Evolutionary conservation across 2,888 invertebrate species (phyloP).

Genomic region (Stenichneumon culpator): DNA sequence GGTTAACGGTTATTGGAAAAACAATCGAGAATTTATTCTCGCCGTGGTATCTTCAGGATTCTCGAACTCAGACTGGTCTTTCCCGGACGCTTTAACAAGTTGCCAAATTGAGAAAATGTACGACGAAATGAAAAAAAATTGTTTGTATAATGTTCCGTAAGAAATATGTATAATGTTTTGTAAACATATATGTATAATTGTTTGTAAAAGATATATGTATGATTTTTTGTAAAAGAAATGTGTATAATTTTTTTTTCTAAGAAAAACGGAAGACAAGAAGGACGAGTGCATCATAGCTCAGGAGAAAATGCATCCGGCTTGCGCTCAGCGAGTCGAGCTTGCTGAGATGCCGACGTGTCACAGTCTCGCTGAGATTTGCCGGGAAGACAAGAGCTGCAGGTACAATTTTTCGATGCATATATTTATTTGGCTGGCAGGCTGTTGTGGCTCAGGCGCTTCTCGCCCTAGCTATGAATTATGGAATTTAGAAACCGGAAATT

Average conservation of each 20-base stretch:
- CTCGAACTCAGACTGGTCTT: neutral
- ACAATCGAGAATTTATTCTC: neutral
- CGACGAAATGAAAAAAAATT: neutral
- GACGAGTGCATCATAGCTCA: conserved; percentile 96
- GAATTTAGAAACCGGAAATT: too few species aligned
- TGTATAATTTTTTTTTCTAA: conserved; percentile 82
- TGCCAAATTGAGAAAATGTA: neutral
- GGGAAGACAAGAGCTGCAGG: conserved; percentile 94
- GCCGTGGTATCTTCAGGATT: neutral
- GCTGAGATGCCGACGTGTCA: conserved; percentile 94
- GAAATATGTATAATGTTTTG: conserved; percentile 15
- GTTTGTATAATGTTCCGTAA: conserved; percentile 47
- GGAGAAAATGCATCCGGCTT: conserved; percentile 95
- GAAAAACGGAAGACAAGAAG: conserved; percentile 94
- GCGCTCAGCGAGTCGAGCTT: conserved; percentile 92
- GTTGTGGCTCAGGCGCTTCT: too few species aligned
- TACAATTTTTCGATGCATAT: conserved; percentile 81
- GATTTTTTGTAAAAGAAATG: conserved; percentile 9
- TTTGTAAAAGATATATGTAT: too few species aligned
- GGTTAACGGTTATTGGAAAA: neutral
- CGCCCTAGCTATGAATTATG: too few species aligned
- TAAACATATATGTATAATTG: too few species aligned
- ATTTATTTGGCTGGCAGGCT: neutral
- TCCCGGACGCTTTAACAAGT: neutral
- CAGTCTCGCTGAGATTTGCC: conserved; percentile 93